A percentile compares a stretch with the other conserved stretches of the same genome.
phyloP scores from a whole-genome alignment of 2,888 invertebrate genomes.

The Drosophila subsilvestris region DNA sequence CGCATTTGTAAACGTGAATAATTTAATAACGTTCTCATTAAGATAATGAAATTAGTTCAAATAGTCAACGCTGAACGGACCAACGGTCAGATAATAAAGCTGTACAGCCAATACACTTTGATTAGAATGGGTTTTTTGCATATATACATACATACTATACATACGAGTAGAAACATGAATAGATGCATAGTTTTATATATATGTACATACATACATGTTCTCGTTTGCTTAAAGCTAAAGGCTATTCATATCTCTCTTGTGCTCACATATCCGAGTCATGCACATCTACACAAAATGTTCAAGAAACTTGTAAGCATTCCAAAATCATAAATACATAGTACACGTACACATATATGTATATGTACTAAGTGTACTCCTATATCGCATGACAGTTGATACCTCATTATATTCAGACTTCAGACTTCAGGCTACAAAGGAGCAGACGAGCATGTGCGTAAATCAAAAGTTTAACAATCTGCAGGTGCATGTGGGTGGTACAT shows the following conservation, averaged over 20 bases:
- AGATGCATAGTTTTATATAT: neutral
- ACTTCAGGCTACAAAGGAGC: no score
- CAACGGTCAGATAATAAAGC: conserved; percentile 34
- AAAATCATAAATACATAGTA: neutral
- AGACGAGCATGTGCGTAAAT: no score
- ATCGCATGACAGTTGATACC: neutral
- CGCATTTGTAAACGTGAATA: conserved; percentile 75
- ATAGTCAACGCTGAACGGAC: conserved; percentile 40
- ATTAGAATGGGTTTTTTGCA: conserved; percentile 23
- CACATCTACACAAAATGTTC: neutral
- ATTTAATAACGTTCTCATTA: conserved; percentile 77
- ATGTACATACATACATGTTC: neutral
- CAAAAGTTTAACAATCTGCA: no score
- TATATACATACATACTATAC: neutral
- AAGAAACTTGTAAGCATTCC: neutral
- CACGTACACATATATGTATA: neutral
- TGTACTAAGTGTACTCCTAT: neutral
- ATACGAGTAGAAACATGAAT: neutral
- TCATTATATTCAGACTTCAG: neutral
- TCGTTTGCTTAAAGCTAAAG: neutral
- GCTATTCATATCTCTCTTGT: neutral
- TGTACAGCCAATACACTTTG: conserved; percentile 35
- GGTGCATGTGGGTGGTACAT: no score
- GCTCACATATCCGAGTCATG: neutral
- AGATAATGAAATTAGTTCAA: conserved; percentile 77